Conservation (phyloP, 2,888 invertebrate genomes). For the Deroplatys truncata region DNA sequence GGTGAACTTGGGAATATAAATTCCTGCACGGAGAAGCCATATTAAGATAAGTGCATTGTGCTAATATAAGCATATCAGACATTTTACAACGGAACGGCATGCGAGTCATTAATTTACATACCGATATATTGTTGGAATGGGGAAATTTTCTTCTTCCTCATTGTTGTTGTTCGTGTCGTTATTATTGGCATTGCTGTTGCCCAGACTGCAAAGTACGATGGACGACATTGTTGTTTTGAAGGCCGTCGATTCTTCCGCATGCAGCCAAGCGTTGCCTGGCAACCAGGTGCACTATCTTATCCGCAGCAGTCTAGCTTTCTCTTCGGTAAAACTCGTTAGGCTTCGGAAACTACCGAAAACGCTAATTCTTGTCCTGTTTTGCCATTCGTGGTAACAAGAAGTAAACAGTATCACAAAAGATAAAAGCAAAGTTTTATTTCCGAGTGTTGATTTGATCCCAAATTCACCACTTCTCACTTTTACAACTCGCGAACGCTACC, state of each 20-base stretch:
- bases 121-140: slow-evolving; percentile 86
- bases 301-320: slow-evolving; percentile 34
- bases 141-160: slow-evolving; percentile 74
- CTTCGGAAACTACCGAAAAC: not conserved
- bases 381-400: not conserved
- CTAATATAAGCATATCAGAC: too few relatives aligned
- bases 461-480: not conserved
- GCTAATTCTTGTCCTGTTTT: not conserved
- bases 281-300: slow-evolving; percentile 34
- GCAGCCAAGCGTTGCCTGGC: slow-evolving; percentile 34
- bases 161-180: slow-evolving; percentile 69
- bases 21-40: too few relatives aligned
- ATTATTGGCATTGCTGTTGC: slow-evolving; percentile 57
- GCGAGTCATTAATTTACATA: slow-evolving; percentile 42
- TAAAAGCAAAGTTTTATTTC: not conserved
- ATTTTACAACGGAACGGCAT: too few relatives aligned
- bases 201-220: slow-evolving; percentile 66
- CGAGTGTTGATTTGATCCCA: not conserved
- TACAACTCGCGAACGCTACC: not conserved
- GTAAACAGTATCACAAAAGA: not conserved
- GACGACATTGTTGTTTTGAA: slow-evolving; percentile 59
- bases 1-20: too few relatives aligned
- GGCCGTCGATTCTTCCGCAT: slow-evolving; percentile 21
- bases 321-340: not conserved
- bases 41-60: too few relatives aligned